These are phyloP conservation scores for Eulemur albifrons DNA, from an alignment of 2,797 vertebrate genomes.

Conservation along the genomic window DNA sequence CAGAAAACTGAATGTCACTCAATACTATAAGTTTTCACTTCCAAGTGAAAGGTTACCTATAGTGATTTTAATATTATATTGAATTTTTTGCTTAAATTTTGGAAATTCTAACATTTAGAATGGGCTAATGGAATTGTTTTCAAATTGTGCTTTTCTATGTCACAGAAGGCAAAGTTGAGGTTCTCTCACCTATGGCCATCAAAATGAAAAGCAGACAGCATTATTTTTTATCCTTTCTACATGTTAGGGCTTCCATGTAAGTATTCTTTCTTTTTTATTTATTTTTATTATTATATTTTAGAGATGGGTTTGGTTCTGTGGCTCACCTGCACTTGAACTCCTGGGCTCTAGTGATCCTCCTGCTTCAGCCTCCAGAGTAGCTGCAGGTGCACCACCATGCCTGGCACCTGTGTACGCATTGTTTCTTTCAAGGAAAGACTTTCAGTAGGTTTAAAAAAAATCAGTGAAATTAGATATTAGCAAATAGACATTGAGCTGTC, in stretches of 20 bases:
- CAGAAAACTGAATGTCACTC: background rate
- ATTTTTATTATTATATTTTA: background rate
- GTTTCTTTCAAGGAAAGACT: background rate
- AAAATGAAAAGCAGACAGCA: background rate
- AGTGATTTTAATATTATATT: background rate
- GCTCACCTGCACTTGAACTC: background rate
- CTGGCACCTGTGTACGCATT: background rate
- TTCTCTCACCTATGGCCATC: background rate
- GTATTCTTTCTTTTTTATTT: background rate
- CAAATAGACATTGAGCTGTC: background rate
- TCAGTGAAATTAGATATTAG: background rate
- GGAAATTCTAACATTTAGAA: background rate
- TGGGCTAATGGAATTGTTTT: background rate
- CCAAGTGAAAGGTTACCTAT: background rate
- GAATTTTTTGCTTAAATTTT: background rate
- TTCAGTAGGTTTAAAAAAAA: background rate
- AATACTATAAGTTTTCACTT: background rate
- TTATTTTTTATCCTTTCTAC: background rate
- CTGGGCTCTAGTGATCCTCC: background rate
- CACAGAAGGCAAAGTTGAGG: background rate
- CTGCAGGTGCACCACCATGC: background rate
- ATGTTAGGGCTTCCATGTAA: background rate
- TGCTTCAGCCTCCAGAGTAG: background rate
- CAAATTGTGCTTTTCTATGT: background rate
- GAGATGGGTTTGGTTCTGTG: background rate